Evolutionary conservation across 2,888 invertebrate species (phyloP), one percentile per base, ranked within the genome.

Genomic region (Nematopogon swammerdamellus): DNA sequence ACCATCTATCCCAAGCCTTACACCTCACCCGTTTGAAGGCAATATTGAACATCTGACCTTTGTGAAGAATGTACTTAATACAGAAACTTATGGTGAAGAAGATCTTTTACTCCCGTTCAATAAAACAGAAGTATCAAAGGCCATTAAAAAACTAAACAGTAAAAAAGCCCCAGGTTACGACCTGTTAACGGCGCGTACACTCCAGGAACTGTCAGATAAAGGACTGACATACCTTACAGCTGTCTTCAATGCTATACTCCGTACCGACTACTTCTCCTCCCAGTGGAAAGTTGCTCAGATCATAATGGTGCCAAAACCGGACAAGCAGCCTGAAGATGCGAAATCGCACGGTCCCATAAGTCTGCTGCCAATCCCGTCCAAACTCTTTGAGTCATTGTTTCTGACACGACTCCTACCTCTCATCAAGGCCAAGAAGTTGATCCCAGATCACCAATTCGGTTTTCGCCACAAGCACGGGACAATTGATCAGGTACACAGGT

Each of bases 141-240:
- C 11, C 16, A 47, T 51, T 8, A 30, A 18, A 18, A 10, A 44
- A 14, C 50, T 54, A 2, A 43, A 53, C 25, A 8, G 43, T 29
- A 56, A 53, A 30, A 57, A 56, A 45, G 54, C 56, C 16, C 56
- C 56, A 6, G 56, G 55, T 2, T 59, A 51, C 48, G 59, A 56
- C 44, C 47, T 57, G 4, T 54, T 55, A 11, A 54, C 50, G 3
- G 48, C 51, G 30, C 49, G 51, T 44, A 19, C 54, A 1, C 11
- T 56, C 1, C 48, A 30, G 36, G 42, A 56, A 42, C 45, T 57
- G 1, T 57, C 55, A 10, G 50, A 44, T 18, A 54, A 53, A 47
- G 51, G 46, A 1, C 42, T 54, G 1, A 18, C 43, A 2, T 50
- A 50, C 18, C 47, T 57, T 4, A 44, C 52, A 4, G 18, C 14